Conservation (phyloP, 2,888 invertebrate species). For the Macropis europaea region DNA sequence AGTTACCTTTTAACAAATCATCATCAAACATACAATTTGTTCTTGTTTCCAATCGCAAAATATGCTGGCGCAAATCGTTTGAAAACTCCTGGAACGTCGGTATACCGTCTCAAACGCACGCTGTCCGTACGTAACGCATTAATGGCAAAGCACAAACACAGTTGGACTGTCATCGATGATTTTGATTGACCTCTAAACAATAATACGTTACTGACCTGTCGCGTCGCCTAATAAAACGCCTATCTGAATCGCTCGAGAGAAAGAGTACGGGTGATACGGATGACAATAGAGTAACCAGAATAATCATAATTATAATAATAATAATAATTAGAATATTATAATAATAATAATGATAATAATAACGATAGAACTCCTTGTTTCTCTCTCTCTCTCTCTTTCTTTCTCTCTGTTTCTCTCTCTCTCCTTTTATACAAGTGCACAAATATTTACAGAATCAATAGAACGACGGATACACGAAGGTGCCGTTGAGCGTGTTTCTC, state of each 20-base stretch:
- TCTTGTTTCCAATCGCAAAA: too few species aligned
- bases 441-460: slow-evolving; percentile 78
- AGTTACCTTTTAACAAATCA: too few species aligned
- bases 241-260: slow-evolving; percentile 12
- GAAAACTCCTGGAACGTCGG: too few species aligned
- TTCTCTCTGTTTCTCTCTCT: slow-evolving; percentile 28
- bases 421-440: slow-evolving; percentile 78
- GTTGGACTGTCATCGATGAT: background rate
- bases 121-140: background rate
- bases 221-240: background rate
- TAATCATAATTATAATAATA: slow-evolving; percentile 38
- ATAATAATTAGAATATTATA: slow-evolving; percentile 3
- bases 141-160: background rate
- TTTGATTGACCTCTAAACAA: slow-evolving; percentile 14
- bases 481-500: slow-evolving; percentile 72
- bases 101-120: too few species aligned
- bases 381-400: slow-evolving; percentile 11
- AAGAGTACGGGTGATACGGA: slow-evolving; percentile 34
- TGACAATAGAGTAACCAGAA: slow-evolving; percentile 33
- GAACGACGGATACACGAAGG: slow-evolving; percentile 73
- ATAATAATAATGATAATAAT: slow-evolving; percentile 44
- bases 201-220: slow-evolving; percentile 23
- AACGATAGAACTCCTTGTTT: slow-evolving; percentile 39
- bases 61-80: too few species aligned
- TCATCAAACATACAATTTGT: too few species aligned